These are phyloP conservation scores for Bombus soroeensis DNA, from an alignment of 1,140 invertebrate genomes.

Conservation along the genomic window DNA sequence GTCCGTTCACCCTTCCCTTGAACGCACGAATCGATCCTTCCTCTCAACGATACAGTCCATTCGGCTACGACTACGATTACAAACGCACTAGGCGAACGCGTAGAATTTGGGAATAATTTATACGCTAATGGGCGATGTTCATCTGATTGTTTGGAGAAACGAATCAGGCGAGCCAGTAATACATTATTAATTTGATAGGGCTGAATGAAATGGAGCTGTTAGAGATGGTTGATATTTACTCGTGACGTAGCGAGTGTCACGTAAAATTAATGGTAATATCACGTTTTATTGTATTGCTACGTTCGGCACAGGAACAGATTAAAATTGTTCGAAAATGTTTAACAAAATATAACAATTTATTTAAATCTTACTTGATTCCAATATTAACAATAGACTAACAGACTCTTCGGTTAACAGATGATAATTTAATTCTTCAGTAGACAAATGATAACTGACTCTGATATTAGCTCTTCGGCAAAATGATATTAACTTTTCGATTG, in stretches of 20 bases:
- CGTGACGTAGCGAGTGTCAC: neutral
- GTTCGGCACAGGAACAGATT: too few relatives aligned
- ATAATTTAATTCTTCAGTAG: too few relatives aligned
- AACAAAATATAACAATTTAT: too few relatives aligned
- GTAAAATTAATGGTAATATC: too few relatives aligned
- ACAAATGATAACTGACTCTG: too few relatives aligned
- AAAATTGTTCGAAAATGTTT: too few relatives aligned
- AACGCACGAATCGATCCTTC: conserved; percentile 19
- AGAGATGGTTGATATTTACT: neutral
- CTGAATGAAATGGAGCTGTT: conserved; percentile 1
- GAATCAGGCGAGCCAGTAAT: neutral
- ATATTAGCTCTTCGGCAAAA: too few relatives aligned
- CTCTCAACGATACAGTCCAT: neutral
- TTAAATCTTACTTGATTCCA: too few relatives aligned
- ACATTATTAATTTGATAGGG: conserved; percentile 1
- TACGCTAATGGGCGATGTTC: conserved; percentile 24
- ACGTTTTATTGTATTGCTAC: too few relatives aligned
- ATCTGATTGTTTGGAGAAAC: conserved; percentile 38
- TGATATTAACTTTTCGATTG: too few relatives aligned
- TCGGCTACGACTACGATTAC: conserved; percentile 15
- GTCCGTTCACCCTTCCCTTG: neutral
- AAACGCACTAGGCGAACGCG: neutral
- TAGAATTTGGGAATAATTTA: conserved; percentile 37
- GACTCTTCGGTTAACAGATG: too few relatives aligned
- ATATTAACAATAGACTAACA: too few relatives aligned